Conservation (phyloP, 1,140 invertebrate genomes). For the Chrysoperla carnea region DNA sequence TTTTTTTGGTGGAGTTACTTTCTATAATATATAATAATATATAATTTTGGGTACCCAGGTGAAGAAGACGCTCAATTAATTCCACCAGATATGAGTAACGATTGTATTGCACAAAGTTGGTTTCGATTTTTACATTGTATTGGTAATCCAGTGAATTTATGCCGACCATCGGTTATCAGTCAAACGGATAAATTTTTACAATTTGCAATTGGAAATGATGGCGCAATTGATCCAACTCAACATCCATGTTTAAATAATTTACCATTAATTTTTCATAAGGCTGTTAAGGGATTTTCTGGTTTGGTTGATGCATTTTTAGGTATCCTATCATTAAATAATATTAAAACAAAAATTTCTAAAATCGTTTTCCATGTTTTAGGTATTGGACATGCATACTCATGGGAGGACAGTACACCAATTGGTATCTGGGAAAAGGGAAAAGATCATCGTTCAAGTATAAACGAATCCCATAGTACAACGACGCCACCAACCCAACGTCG, state of each 20-base stretch:
- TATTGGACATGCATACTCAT: background rate
- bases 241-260: slow-evolving; percentile 78
- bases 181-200: slow-evolving; percentile 51
- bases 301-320: slow-evolving; percentile 93
- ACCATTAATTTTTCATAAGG: slow-evolving; percentile 81
- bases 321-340: slow-evolving; percentile 24
- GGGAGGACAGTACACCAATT: slow-evolving; percentile 9
- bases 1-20: too few species aligned
- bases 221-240: slow-evolving; percentile 67
- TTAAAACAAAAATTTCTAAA: background rate
- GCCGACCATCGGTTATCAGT: slow-evolving; percentile 61
- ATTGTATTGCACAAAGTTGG: slow-evolving; percentile 86
- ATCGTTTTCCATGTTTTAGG: background rate
- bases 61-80: slow-evolving; percentile 73
- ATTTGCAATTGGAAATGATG: slow-evolving; percentile 28
- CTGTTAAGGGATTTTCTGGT: slow-evolving; percentile 81
- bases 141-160: slow-evolving; percentile 86
- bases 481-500: slow-evolving; percentile 57
- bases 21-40: background rate
- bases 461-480: slow-evolving; percentile 39
- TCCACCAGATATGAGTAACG: slow-evolving; percentile 65
- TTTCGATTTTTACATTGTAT: slow-evolving; percentile 83
- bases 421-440: slow-evolving; percentile 18
- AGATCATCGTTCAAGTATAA: slow-evolving; percentile 5
- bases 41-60: slow-evolving; percentile 29